Evolutionary conservation across 1,140 invertebrate genomes (phyloP).

Genomic region (Orchesella cincta): DNA sequence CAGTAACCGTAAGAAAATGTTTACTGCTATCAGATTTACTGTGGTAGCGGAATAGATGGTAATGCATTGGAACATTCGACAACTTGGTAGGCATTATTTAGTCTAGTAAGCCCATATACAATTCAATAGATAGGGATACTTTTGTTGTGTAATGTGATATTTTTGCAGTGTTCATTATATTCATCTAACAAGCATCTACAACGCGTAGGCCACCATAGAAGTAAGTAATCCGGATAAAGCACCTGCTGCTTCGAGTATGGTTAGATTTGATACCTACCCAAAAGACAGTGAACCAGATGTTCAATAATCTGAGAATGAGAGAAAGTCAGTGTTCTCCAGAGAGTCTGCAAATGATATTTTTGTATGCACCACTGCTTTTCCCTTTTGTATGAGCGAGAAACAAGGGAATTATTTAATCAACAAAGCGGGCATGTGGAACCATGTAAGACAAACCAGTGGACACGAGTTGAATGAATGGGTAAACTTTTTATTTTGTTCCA

Average conservation of each 20-base stretch:
- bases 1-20: no score
- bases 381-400: neutral
- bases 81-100: no score
- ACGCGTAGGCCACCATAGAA: neutral
- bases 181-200: neutral
- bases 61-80: no score
- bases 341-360: neutral
- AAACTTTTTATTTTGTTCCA: neutral
- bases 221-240: neutral
- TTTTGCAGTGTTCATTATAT: no score
- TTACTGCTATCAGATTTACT: no score
- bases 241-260: neutral
- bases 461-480: constrained; percentile 16
- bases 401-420: neutral
- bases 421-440: neutral
- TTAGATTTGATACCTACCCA: neutral
- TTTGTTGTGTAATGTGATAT: no score
- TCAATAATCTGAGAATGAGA: constrained; percentile 18
- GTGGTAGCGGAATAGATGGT: no score
- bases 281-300: neutral
- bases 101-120: no score
- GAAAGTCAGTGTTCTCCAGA: constrained; percentile 5
- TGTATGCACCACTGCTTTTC: neutral
- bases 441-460: no score
- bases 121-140: no score